A percentile compares a stretch with the other conserved stretches of the same genome.
Conservation (phyloP, 1,140 invertebrate species). For the Aphis craccivora region DNA sequence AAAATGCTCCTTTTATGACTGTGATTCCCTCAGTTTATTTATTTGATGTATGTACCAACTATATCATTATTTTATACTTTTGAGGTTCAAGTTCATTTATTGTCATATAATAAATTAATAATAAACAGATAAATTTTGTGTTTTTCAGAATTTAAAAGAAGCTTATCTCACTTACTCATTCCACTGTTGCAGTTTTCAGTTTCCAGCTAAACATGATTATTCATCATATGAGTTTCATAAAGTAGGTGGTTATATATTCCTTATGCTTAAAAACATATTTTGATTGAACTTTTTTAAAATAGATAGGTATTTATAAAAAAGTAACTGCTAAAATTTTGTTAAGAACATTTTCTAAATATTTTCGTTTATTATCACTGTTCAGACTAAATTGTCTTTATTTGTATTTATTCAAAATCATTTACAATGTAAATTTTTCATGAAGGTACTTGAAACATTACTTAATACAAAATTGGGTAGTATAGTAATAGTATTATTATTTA, state of each 20-base stretch:
- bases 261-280: not conserved
- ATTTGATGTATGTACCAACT: constrained; percentile 69
- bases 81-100: not conserved
- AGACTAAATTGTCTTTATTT: too few relatives aligned
- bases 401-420: not conserved
- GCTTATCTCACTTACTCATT: constrained; percentile 71
- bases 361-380: too few relatives aligned
- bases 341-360: not conserved
- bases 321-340: not conserved
- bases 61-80: not conserved
- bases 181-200: constrained; percentile 72
- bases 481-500: too few relatives aligned
- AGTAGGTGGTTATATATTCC: constrained; percentile 58
- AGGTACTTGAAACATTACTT: not conserved
- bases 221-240: constrained; percentile 63
- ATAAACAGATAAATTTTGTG: constrained; percentile 62
- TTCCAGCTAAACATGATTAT: constrained; percentile 67
- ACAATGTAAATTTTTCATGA: too few relatives aligned
- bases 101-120: not conserved
- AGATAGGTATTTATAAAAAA: not conserved
- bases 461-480: too few relatives aligned
- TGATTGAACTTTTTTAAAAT: not conserved
- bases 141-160: constrained; percentile 65
- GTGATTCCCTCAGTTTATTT: constrained; percentile 84
- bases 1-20: constrained; percentile 76